phyloP scores from a whole-genome alignment of 2,113 vertebrate species.

The Macrotus californicus region DNA sequence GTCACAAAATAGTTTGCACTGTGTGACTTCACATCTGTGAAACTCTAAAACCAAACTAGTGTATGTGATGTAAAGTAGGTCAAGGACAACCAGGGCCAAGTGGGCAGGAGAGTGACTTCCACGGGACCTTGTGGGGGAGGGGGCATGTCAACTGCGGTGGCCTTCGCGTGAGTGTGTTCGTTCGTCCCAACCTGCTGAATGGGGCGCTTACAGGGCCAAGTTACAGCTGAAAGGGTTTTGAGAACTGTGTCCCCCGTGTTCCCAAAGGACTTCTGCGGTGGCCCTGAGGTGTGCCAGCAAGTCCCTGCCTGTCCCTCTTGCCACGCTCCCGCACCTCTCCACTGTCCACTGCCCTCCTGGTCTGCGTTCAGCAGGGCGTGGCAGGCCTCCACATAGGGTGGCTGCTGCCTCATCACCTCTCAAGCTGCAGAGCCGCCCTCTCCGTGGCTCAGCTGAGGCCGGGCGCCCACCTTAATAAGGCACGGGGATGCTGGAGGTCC shows the following conservation, averaged over 20 bases:
- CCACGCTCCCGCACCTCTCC: no score
- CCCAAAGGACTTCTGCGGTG: neutral
- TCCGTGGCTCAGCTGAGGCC: neutral
- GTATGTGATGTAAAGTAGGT: neutral
- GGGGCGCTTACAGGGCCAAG: no score
- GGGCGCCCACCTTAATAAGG: neutral
- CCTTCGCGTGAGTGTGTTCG: neutral
- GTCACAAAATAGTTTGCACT: neutral
- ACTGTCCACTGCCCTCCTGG: neutral
- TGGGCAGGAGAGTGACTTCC: rapidly evolving
- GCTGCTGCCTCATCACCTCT: neutral
- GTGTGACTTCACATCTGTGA: neutral
- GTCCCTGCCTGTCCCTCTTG: no score
- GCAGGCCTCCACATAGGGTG: neutral
- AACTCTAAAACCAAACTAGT: neutral
- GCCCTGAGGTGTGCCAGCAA: neutral
- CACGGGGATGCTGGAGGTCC: neutral
- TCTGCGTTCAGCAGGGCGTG: neutral
- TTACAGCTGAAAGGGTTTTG: neutral
- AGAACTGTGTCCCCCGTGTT: neutral
- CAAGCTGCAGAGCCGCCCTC: neutral
- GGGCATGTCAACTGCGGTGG: rapidly evolving
- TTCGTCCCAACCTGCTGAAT: neutral
- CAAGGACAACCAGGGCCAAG: rapidly evolving
- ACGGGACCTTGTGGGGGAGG: rapidly evolving